Conservation (phyloP, 1,140 invertebrate genomes). For the Pseudachorutes palmiensis region DNA sequence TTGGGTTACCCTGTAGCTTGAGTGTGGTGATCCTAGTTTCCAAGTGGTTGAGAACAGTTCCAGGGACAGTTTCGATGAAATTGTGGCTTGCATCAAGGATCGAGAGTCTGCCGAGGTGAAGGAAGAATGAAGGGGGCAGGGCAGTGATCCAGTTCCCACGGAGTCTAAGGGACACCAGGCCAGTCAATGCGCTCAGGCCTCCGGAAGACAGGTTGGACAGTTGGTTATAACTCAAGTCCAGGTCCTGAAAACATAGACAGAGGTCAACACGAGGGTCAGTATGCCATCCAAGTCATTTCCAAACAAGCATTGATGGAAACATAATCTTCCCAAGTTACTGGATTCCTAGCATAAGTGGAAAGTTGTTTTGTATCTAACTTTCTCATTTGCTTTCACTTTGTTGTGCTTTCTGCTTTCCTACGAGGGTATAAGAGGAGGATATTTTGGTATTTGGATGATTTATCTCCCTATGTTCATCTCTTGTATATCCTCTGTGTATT, state of each 20-base stretch:
- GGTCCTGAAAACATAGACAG: constrained; percentile 47
- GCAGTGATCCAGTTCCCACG: constrained; percentile 72
- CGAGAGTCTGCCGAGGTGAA: constrained; percentile 64
- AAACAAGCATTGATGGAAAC: too few relatives aligned
- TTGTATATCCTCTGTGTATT: too few relatives aligned
- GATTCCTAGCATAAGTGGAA: too few relatives aligned
- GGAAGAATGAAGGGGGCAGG: constrained; percentile 68
- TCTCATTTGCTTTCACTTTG: not conserved
- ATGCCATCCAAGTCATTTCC: constrained; percentile 1
- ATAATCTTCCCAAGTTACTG: too few relatives aligned
- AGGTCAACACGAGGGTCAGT: not conserved
- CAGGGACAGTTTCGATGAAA: constrained; percentile 68
- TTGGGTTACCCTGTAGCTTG: constrained; percentile 59
- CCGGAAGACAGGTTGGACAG: constrained; percentile 64
- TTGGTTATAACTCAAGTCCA: constrained; percentile 77
- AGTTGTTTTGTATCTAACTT: not conserved
- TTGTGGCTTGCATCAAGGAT: constrained; percentile 76
- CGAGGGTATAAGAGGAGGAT: not conserved
- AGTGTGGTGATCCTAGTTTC: constrained; percentile 71
- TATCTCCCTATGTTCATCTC: too few relatives aligned
- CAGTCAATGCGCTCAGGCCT: constrained; percentile 65
- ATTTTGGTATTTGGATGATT: too few relatives aligned
- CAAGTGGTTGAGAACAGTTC: constrained; percentile 63
- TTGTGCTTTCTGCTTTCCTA: not conserved
- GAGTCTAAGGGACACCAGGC: constrained; percentile 64